Base-by-base conservation (phyloP, 2,113 vertebrate genomes). In the Alligator mississippiensis region DNA sequence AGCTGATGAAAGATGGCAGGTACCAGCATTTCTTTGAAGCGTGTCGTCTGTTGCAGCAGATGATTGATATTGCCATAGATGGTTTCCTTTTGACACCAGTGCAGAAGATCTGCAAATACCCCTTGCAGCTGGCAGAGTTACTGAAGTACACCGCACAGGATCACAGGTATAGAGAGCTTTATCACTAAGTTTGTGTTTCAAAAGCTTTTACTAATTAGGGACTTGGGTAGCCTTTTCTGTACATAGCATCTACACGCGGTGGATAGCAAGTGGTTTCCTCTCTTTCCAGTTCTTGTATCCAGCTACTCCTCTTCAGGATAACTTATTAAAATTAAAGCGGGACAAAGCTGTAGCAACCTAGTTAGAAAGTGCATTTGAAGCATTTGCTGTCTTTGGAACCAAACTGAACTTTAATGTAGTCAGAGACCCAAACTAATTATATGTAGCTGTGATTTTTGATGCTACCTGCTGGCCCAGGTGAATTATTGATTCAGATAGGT, bases 31-130 rank as follows among this genome's bases (percentile, higher is more conserved):
- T 99, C 97, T 99, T 99, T 61, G 99, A 99, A 98, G 99, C 99
- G 1, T 99, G 99, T 89, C 99, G 99, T 80, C 98, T 99, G 63
- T 97, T 99, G 94, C 99, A 99, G 97, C 99, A 99, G 97, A 99
- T 99, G 99, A 99, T 99, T 58, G 99, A 99, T 96, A 99, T 99
- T n/a, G 99, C 99, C 96, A 99, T 99, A 15, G 99, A 99, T 4
- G 99, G 99, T 85, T 99, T 99, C 97, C 98, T 99, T 94, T 98
- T 99, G 94, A 99, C 99, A 1, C 99, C 99, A 1, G 99, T 99
- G 94, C 99, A 99, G 98, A 99, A 99, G 98, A 99, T 99, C 98
- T 99, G 99, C 98, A 99, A 99, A 96, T 99, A 99, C 96, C 99
- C 99, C 4, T 98, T 99, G 92, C 99, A 99, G 97, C 96, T 99